phyloP scores from a whole-genome alignment of 2,888 invertebrate genomes.

The Caenorhabditis sinica region DNA sequence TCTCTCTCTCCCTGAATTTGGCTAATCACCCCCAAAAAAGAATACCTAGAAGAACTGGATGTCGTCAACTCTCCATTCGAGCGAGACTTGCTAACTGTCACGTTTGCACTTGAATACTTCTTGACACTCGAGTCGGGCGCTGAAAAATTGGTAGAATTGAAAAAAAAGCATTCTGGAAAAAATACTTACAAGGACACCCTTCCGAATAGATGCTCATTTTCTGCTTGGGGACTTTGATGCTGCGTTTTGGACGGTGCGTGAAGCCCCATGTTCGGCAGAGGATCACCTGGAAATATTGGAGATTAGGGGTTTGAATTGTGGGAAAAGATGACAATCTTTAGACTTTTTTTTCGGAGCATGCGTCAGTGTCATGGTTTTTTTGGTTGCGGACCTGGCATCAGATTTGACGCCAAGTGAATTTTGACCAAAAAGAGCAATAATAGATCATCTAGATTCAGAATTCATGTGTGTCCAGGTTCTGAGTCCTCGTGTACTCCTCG shows the following conservation, averaged over 20 bases:
- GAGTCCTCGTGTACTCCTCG: no score
- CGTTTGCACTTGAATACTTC: constrained; percentile 51
- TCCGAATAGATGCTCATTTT: constrained; percentile 56
- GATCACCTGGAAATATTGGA: constrained; percentile 56
- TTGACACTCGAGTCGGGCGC: constrained; percentile 46
- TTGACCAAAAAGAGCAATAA: no score
- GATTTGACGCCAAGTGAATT: no score
- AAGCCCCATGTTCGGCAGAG: constrained; percentile 64
- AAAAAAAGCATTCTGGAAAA: not conserved
- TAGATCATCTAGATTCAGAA: no score
- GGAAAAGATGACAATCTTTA: no score
- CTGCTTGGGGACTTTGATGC: constrained; percentile 39
- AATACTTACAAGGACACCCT: constrained; percentile 46
- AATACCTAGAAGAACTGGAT: constrained; percentile 51
- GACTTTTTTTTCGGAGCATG: no score
- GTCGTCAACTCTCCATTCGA: constrained; percentile 56
- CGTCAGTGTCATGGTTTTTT: no score
- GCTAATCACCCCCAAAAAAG: constrained; percentile 28
- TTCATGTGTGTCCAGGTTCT: no score
- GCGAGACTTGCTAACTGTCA: constrained; percentile 52
- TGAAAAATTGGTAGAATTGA: constrained; percentile 1
- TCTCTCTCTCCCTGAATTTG: no score
- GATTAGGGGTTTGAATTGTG: not conserved
- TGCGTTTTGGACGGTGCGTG: constrained; percentile 28
- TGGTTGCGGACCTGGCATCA: no score